Base-by-base conservation (phyloP, 2,113 vertebrate species). In the Onychorhynchus coronatus region DNA sequence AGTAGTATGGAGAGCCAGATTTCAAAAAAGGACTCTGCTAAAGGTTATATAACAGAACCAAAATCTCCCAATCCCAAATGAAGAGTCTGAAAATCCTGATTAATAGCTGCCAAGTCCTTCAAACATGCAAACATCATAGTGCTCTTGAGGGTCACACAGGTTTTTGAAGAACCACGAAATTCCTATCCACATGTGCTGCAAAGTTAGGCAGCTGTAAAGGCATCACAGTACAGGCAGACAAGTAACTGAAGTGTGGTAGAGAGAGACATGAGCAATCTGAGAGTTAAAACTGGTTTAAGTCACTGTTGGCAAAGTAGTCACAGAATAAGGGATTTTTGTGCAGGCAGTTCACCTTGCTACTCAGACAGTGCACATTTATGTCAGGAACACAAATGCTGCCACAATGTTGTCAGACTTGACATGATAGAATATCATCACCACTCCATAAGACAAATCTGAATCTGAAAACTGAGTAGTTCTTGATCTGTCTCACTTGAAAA, bases 361-460 rank as follows among this genome's bases (percentile, higher is more conserved):
- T 68, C 66, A 44, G 44, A 20, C 9, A 58, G 19, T 22, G 11
- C 21, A n/a, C 20, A 70, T 9, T 18, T 61, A 2, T 20, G 12
- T 41, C 77, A 87, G 68, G 63, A 89, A 31, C 31, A 52, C 30
- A 77, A 74, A 58, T 28, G 5, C 23, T 83, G 41, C 35, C 41
- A 56, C 24, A 80, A 11, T 0, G 0, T 13, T 70, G 41, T 65
- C 62, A 83, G 44, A 49, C 25, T 62, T 4, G 1, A 56, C 35
- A 17, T 37, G 17, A 37, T 33, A 41, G 35, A 42, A 19, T 65
- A 33, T 19, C 0, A 7, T 86, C 47, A 15, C 24, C 14, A 91
- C 19, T 27, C 35, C 0, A 1, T 46, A 77, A 84, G 6, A 80
- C 24, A 77, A 91, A 89, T 35, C 41, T 70, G 46, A 87, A 68